These are phyloP conservation scores for Globia sparganii DNA, from an alignment of 2,888 invertebrate species.

Conservation along the genomic window DNA sequence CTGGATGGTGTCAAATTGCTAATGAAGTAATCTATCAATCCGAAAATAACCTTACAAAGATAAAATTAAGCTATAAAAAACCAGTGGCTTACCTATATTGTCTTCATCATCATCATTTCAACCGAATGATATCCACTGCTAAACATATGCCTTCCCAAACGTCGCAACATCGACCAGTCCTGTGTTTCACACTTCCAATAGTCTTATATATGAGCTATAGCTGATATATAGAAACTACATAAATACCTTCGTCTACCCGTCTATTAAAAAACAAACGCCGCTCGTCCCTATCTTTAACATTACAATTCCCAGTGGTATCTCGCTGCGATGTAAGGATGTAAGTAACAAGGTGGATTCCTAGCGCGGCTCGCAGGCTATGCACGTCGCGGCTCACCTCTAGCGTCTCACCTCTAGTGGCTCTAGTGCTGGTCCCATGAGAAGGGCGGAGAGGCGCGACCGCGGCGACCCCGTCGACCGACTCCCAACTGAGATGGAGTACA, in stretches of 20 bases:
- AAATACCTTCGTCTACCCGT: neutral
- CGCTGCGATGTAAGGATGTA: conserved; percentile 37
- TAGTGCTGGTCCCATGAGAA: conserved; percentile 73
- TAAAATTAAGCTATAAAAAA: neutral
- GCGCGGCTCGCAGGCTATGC: conserved; percentile 40
- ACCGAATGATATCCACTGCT: neutral
- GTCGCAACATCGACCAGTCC: neutral
- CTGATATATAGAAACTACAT: conserved; percentile 4
- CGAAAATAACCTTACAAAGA: neutral
- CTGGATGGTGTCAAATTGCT: no score
- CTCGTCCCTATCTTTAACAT: conserved; percentile 14
- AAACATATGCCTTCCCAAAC: neutral
- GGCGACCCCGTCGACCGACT: conserved; percentile 76
- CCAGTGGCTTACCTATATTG: no score
- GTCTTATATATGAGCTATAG: neutral
- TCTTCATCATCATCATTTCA: neutral
- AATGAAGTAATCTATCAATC: neutral
- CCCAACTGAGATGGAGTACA: conserved; percentile 55
- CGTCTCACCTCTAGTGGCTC: conserved; percentile 60
- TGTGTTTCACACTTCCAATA: neutral
- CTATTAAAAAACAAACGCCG: conserved; percentile 16
- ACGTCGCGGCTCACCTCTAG: conserved; percentile 59
- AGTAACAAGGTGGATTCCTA: conserved; percentile 57
- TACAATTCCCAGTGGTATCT: conserved; percentile 49
- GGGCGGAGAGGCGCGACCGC: conserved; percentile 80